Evolutionary conservation across 2,888 invertebrate species (phyloP).

Genomic region (Coronaproctus castanopsis): DNA sequence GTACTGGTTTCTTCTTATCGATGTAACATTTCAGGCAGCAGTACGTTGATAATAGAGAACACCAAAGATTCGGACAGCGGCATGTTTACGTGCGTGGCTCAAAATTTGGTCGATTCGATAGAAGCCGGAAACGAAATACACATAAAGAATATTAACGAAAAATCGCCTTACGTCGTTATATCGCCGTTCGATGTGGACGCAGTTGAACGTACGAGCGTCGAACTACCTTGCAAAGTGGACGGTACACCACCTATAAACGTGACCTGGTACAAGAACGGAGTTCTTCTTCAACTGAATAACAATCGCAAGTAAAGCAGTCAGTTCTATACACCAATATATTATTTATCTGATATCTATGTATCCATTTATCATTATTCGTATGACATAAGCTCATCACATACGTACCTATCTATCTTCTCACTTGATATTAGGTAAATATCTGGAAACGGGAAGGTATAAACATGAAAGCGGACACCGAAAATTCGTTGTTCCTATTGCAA

Average conservation of each 20-base stretch:
- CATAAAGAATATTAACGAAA: slow-evolving; percentile 32
- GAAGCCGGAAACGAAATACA: slow-evolving; percentile 46
- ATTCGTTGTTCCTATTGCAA: too few relatives aligned
- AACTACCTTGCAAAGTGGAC: slow-evolving; percentile 63
- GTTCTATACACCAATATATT: too few relatives aligned
- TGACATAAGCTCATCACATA: too few relatives aligned
- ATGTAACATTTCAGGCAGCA: neutral
- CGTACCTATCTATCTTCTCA: too few relatives aligned
- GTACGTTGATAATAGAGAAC: slow-evolving; percentile 23
- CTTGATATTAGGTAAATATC: too few relatives aligned
- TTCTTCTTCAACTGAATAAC: slow-evolving; percentile 23
- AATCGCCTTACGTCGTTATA: slow-evolving; percentile 41
- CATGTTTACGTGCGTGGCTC: slow-evolving; percentile 55
- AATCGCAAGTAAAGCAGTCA: neutral
- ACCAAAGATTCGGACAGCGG: slow-evolving; percentile 49
- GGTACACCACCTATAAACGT: slow-evolving; percentile 56
- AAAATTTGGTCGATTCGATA: slow-evolving; percentile 48
- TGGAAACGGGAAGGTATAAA: too few relatives aligned
- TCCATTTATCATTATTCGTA: too few relatives aligned
- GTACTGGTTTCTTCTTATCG: too few relatives aligned
- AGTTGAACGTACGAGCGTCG: slow-evolving; percentile 49
- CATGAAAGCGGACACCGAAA: too few relatives aligned
- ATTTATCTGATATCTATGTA: too few relatives aligned
- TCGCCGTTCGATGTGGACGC: slow-evolving; percentile 58
- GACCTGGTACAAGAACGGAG: slow-evolving; percentile 70